A percentile compares a stretch with the other conserved stretches of the same genome.
These are phyloP conservation scores for Pandemis heparana DNA, from an alignment of 2,888 invertebrate genomes.

Conservation along the genomic window DNA sequence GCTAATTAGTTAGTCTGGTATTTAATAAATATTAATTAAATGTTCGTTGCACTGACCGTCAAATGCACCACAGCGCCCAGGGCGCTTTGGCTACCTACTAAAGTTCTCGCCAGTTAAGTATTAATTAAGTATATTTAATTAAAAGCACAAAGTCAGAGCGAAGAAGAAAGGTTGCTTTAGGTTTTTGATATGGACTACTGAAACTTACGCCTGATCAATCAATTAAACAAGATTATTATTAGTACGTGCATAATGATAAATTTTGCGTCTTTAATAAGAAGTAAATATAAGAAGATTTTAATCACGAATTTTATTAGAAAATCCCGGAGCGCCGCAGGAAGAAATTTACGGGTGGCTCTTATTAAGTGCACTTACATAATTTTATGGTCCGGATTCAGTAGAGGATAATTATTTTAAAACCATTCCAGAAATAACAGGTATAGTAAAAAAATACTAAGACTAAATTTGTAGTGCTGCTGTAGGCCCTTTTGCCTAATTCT, in stretches of 20 bases:
- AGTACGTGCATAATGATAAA: too few species aligned
- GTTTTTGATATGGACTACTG: too few species aligned
- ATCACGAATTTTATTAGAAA: neutral
- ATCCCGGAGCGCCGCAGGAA: neutral
- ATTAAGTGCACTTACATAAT: neutral
- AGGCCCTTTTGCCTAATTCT: too few species aligned
- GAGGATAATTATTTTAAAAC: neutral
- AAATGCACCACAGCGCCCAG: slow-evolving; percentile 10
- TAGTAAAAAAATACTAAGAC: too few species aligned
- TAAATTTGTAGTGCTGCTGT: too few species aligned
- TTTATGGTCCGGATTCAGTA: neutral
- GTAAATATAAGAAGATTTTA: neutral
- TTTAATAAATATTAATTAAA: slow-evolving; percentile 27
- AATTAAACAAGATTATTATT: too few species aligned
- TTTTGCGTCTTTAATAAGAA: neutral
- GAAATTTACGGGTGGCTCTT: neutral
- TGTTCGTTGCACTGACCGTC: slow-evolving; percentile 7
- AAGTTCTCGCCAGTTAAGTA: neutral
- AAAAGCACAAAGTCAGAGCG: neutral
- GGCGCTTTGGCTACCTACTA: slow-evolving; percentile 12
- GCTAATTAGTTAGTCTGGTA: slow-evolving; percentile 25
- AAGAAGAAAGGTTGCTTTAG: too few species aligned
- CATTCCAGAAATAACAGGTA: too few species aligned
- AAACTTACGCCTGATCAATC: too few species aligned
- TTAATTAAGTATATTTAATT: slow-evolving; percentile 11